Percentiles rank a stretch among this genome's conserved stretches.
phyloP scores from a whole-genome alignment of 2,797 vertebrate species.

The Parauchenoglanis ngamensis region DNA sequence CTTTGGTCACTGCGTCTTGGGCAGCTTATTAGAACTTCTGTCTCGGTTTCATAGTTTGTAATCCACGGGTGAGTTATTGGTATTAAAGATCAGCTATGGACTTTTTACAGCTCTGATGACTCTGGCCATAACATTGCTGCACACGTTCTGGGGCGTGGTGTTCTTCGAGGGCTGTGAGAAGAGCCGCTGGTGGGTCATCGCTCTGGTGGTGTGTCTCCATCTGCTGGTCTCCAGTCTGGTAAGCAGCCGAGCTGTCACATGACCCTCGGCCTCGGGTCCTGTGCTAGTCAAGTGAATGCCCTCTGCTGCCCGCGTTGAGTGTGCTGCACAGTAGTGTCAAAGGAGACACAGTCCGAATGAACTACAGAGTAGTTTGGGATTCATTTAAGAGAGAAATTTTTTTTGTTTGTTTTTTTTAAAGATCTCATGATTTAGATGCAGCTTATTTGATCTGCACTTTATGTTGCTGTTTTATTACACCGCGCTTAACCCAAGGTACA shows the following conservation, averaged over 20 bases:
- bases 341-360: neutral
- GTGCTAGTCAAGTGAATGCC: neutral
- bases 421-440: neutral
- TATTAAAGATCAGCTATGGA: conserved; percentile 3
- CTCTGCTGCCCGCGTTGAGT: neutral
- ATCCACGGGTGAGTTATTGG: neutral
- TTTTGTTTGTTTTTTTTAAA: neutral
- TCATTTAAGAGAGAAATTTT: neutral
- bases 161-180: conserved; percentile 79
- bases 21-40: neutral
- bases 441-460: neutral
- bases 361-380: neutral
- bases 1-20: neutral
- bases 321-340: neutral
- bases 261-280: neutral
- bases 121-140: conserved; percentile 76
- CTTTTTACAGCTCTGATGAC: conserved; percentile 75
- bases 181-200: conserved; percentile 73
- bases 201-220: conserved; percentile 67
- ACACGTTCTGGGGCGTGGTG: conserved; percentile 80
- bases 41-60: neutral
- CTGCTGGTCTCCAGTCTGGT: conserved; percentile 75
- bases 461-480: neutral
- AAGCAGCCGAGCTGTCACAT: conserved; percentile 52
- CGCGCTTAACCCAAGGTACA: neutral